Conservation (phyloP, 1,140 invertebrate species). For the Pogonus chalceus region DNA sequence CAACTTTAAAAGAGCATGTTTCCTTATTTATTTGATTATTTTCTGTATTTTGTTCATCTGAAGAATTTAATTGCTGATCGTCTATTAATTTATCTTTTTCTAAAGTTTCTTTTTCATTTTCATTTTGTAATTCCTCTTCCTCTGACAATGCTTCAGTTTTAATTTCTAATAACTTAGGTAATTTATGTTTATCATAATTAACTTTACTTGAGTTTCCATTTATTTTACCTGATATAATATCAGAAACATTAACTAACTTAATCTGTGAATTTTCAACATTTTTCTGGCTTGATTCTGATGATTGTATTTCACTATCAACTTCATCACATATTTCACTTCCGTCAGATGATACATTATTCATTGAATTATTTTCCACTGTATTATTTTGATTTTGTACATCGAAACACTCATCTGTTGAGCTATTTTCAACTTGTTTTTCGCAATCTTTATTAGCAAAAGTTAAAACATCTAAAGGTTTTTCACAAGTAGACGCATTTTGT, state of each 20-base stretch:
- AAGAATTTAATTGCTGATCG: conserved; percentile 30
- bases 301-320: background rate
- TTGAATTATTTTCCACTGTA: background rate
- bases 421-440: conserved; percentile 1
- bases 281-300: conserved; percentile 1
- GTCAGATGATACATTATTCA: background rate
- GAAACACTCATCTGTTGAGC: conserved; percentile 1
- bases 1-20: conserved; percentile 11
- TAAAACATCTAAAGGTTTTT: no score
- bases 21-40: no score
- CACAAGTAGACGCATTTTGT: no score
- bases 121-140: conserved; percentile 18
- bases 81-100: conserved; percentile 17
- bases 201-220: background rate
- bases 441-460: conserved; percentile 5
- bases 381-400: background rate
- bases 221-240: background rate
- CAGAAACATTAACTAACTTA: background rate
- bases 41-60: no score
- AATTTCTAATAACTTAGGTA: conserved; percentile 21
- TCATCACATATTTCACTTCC: background rate
- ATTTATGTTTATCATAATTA: background rate
- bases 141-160: conserved; percentile 34
- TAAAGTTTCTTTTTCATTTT: conserved; percentile 20
- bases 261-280: background rate